These are phyloP conservation scores for Agrochola macilenta DNA, from an alignment of 2,888 invertebrate genomes.

Conservation along the genomic window DNA sequence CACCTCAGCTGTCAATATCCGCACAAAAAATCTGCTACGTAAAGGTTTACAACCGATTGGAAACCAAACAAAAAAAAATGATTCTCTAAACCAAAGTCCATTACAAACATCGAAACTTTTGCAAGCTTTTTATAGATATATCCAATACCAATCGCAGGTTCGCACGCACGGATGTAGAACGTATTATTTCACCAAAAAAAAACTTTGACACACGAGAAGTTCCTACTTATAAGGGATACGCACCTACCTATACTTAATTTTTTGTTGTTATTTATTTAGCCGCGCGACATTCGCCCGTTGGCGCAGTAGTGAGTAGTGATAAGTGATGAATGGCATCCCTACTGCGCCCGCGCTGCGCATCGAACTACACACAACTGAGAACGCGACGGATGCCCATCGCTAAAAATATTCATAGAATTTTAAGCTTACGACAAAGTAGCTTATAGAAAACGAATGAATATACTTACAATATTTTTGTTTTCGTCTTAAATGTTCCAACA, in stretches of 20 bases:
- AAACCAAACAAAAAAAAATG: neutral
- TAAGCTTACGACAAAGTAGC: constrained; percentile 40
- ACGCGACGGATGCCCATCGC: constrained; percentile 68
- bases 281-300: constrained; percentile 37
- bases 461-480: constrained; percentile 6
- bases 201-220: constrained; percentile 26
- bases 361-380: neutral
- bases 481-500: neutral
- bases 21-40: too few species aligned
- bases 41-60: too few species aligned
- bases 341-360: constrained; percentile 64
- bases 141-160: constrained; percentile 2
- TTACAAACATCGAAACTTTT: neutral
- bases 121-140: neutral
- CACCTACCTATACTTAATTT: constrained; percentile 14
- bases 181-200: constrained; percentile 15
- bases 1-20: too few species aligned
- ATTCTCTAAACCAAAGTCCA: neutral
- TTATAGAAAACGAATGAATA: constrained; percentile 45
- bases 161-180: constrained; percentile 1
- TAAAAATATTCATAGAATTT: constrained; percentile 78
- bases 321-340: constrained; percentile 72
- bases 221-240: constrained; percentile 31
- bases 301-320: constrained; percentile 67
- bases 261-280: constrained; percentile 51